Conservation (phyloP, 2,113 vertebrate genomes). For the Malaclemys terrapin region DNA sequence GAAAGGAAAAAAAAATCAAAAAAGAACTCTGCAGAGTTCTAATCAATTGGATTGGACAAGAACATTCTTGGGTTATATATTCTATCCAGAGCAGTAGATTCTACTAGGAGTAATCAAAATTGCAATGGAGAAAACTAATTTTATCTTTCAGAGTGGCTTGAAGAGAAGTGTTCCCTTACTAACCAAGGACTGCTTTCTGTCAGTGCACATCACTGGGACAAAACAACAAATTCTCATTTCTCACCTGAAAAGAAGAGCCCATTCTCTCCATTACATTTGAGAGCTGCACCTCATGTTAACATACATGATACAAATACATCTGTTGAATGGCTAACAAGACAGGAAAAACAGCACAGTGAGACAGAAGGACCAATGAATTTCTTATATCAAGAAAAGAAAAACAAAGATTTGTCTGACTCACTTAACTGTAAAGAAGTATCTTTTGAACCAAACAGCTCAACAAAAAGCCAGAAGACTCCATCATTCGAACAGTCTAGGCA, state of each 20-base stretch:
- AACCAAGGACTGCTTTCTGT: slow-evolving; percentile 32
- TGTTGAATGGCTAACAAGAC: slow-evolving; percentile 6
- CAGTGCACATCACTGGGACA: background rate
- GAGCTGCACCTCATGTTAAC: background rate
- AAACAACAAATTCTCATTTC: slow-evolving; percentile 1
- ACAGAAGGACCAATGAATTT: slow-evolving; percentile 16
- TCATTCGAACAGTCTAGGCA: slow-evolving; percentile 28
- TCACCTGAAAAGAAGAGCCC: slow-evolving; percentile 31
- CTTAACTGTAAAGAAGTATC: background rate
- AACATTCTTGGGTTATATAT: background rate
- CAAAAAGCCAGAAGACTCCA: background rate
- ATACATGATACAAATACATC: background rate
- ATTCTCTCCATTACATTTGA: background rate
- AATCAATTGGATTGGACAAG: background rate
- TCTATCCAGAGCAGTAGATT: background rate
- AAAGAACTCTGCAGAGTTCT: too few relatives aligned
- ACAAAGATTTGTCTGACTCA: slow-evolving; percentile 10
- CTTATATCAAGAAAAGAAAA: slow-evolving; percentile 35
- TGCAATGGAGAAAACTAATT: background rate
- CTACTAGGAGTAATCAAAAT: background rate
- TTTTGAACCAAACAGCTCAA: background rate
- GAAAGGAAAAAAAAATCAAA: background rate
- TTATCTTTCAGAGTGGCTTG: slow-evolving; percentile 72
- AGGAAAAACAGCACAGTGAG: slow-evolving; percentile 44
- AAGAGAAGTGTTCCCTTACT: slow-evolving; percentile 26